These are phyloP conservation scores for Myotis yumanensis DNA, from an alignment of 2,113 vertebrate genomes.

Conservation along the genomic window DNA sequence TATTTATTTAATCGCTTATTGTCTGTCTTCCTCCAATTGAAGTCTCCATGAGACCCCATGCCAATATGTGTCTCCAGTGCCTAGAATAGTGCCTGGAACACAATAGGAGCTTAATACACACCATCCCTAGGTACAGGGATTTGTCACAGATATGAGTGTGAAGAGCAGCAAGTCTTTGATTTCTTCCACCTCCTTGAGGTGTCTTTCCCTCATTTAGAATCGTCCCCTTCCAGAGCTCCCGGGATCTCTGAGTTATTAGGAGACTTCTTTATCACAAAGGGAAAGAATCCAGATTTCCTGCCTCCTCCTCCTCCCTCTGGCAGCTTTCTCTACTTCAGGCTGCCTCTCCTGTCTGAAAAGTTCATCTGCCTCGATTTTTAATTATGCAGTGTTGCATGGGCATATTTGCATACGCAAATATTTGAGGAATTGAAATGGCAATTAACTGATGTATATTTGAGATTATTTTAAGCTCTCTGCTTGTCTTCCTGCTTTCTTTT, in stretches of 20 bases:
- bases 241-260: background rate
- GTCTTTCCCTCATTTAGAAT: background rate
- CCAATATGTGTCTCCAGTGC: background rate
- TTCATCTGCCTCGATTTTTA: constrained; percentile 40
- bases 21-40: background rate
- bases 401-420: constrained; percentile 63
- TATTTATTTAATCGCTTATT: background rate
- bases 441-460: constrained; percentile 49
- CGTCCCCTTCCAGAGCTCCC: background rate
- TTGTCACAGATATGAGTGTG: background rate
- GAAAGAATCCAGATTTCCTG: background rate
- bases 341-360: background rate
- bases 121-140: background rate
- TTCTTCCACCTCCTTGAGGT: background rate
- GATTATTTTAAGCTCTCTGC: constrained; percentile 40
- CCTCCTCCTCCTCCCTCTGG: background rate
- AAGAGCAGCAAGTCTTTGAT: background rate
- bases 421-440: constrained; percentile 56
- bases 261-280: background rate
- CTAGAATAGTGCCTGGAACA: background rate
- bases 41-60: background rate
- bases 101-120: background rate
- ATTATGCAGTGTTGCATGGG: constrained; percentile 56
- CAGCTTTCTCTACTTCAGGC: background rate
- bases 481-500: background rate